Evolutionary conservation across 2,797 vertebrate species (phyloP).

Genomic region (Trachurus trachurus): DNA sequence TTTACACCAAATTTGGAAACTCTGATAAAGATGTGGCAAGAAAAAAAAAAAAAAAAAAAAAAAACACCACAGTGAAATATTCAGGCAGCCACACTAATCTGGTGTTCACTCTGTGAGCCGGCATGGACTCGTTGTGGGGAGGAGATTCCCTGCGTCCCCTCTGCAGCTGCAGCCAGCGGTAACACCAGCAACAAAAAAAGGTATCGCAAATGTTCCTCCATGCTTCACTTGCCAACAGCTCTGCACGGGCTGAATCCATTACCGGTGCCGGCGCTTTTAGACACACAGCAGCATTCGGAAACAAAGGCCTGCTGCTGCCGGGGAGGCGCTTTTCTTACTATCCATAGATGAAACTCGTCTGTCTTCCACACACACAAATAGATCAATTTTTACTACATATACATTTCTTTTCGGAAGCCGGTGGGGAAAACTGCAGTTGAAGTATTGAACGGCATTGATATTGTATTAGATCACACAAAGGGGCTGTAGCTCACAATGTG

Average conservation of each 20-base stretch:
- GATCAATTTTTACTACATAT: neutral
- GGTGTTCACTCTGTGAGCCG: slow-evolving; percentile 37
- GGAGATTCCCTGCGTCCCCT: slow-evolving; percentile 21
- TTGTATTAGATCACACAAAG: neutral
- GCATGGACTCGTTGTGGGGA: slow-evolving; percentile 46
- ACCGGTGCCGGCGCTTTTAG: slow-evolving; percentile 25
- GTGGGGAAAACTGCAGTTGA: neutral
- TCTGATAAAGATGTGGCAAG: slow-evolving; percentile 16
- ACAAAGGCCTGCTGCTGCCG: slow-evolving; percentile 14
- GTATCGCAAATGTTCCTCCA: slow-evolving; percentile 51
- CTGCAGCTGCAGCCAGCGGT: slow-evolving; percentile 58
- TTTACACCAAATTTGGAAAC: slow-evolving; percentile 9
- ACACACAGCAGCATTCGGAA: slow-evolving; percentile 40
- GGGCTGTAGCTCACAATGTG: neutral
- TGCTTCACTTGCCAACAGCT: slow-evolving; percentile 55
- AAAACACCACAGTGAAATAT: slow-evolving; percentile 32
- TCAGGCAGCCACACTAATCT: slow-evolving; percentile 45
- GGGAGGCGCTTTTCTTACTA: slow-evolving; percentile 6
- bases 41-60: too few relatives aligned
- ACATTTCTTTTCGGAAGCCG: neutral
- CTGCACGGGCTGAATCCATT: slow-evolving; percentile 51
- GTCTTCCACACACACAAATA: neutral
- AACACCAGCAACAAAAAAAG: slow-evolving; percentile 64
- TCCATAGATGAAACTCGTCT: slow-evolving; percentile 10
- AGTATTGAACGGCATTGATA: neutral